Conservation (phyloP, 1,140 invertebrate species). For the Trichonephila clavipes region DNA sequence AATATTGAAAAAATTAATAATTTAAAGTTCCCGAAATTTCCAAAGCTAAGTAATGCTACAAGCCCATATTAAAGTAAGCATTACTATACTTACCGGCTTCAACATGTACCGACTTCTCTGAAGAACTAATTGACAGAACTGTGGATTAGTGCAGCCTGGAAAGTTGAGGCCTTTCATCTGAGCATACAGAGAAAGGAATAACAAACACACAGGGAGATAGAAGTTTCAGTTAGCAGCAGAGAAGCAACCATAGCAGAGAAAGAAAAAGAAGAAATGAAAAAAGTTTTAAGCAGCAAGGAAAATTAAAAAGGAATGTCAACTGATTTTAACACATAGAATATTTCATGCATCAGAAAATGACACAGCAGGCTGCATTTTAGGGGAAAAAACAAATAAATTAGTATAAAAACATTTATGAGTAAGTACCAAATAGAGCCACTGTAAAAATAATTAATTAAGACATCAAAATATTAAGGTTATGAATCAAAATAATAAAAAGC, state of each 20-base stretch:
- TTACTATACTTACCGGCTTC: slow-evolving; percentile 91
- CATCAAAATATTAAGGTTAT: not conserved
- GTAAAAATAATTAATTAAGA: too few relatives aligned
- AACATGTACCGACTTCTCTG: slow-evolving; percentile 96
- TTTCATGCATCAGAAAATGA: not conserved
- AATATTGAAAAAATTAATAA: too few relatives aligned
- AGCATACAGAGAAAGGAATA: slow-evolving; percentile 48
- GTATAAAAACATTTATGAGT: too few relatives aligned
- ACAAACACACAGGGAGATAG: slow-evolving; percentile 28
- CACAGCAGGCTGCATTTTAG: not conserved
- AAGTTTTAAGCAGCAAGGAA: slow-evolving; percentile 40
- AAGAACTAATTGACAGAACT: slow-evolving; percentile 95
- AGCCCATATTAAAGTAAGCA: too few relatives aligned
- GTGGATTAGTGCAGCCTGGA: slow-evolving; percentile 95
- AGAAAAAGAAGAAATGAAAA: not conserved
- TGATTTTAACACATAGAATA: not conserved
- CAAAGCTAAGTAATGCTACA: too few relatives aligned
- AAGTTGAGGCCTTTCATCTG: slow-evolving; percentile 84
- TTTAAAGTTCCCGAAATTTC: too few relatives aligned
- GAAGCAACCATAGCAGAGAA: slow-evolving; percentile 47
- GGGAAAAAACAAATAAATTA: not conserved
- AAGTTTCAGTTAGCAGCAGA: slow-evolving; percentile 67
- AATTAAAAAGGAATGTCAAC: not conserved
- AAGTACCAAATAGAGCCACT: too few relatives aligned
- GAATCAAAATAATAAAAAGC: too few relatives aligned